These are phyloP conservation scores for Conus ventricosus DNA, from an alignment of 1,140 invertebrate genomes.

Conservation along the genomic window DNA sequence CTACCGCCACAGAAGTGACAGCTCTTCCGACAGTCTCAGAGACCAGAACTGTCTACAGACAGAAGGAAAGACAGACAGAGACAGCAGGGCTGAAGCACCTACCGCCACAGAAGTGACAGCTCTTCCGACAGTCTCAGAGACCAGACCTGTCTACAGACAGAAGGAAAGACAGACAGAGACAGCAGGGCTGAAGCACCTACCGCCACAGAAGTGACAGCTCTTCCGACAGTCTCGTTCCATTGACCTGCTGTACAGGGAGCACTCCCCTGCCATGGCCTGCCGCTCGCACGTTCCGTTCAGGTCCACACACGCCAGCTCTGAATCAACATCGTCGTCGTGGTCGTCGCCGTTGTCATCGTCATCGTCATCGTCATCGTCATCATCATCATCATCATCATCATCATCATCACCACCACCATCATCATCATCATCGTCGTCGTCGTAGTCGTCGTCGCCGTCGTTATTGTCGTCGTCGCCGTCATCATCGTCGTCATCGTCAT, in stretches of 20 bases:
- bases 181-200: neutral
- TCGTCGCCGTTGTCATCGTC: neutral
- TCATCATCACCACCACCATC: conserved; percentile 18
- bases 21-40: neutral
- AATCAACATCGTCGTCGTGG: conserved; percentile 1
- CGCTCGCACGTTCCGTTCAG: neutral
- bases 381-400: conserved; percentile 15
- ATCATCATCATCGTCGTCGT: neutral
- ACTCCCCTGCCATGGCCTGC: neutral
- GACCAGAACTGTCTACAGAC: too few species aligned
- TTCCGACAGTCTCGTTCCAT: neutral
- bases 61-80: too few species aligned
- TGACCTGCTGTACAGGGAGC: neutral
- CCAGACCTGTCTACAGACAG: too few species aligned
- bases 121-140: neutral
- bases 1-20: neutral
- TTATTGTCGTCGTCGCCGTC: neutral
- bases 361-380: conserved; percentile 9
- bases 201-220: neutral
- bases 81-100: too few species aligned
- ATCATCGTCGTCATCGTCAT: neutral
- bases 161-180: too few species aligned
- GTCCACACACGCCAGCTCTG: neutral
- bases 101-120: neutral
- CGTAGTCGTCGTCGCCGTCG: neutral